These are phyloP conservation scores for Tachina lurida DNA, from an alignment of 2,888 invertebrate species.

Conservation along the genomic window DNA sequence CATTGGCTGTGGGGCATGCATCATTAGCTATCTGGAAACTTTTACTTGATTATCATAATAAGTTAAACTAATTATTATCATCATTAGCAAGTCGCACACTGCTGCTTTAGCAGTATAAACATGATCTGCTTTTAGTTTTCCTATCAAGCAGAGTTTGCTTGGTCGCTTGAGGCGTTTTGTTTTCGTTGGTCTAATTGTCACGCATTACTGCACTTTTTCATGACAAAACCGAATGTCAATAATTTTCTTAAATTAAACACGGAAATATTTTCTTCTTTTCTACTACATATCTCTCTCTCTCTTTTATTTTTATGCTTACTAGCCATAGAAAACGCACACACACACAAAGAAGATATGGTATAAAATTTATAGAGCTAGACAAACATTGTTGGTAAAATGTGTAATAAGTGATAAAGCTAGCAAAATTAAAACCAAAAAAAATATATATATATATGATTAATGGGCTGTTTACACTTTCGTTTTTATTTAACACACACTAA, in stretches of 20 bases:
- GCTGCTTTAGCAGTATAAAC: not conserved
- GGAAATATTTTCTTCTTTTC: constrained; percentile 58
- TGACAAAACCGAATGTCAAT: constrained; percentile 70
- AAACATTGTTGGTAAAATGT: not conserved
- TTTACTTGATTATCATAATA: constrained; percentile 68
- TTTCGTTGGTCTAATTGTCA: constrained; percentile 64
- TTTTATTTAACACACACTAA: constrained; percentile 67
- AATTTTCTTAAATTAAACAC: constrained; percentile 69
- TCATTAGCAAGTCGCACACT: constrained; percentile 39
- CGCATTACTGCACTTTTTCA: constrained; percentile 66
- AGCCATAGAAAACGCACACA: constrained; percentile 31
- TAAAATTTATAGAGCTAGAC: constrained; percentile 26
- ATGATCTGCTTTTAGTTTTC: not conserved
- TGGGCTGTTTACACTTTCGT: constrained; percentile 72
- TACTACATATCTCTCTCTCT: too few species aligned
- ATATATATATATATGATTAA: constrained; percentile 37
- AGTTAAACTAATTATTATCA: constrained; percentile 46
- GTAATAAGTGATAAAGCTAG: not conserved
- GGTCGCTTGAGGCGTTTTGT: constrained; percentile 12
- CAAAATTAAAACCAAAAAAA: too few species aligned
- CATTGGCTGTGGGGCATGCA: constrained; percentile 55
- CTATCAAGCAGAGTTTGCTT: not conserved
- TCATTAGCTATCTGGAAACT: constrained; percentile 69
- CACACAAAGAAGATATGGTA: constrained; percentile 3
- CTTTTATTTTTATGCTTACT: constrained; percentile 16